Base-by-base conservation (phyloP, 2,888 invertebrate species). In the Panopea generosa region DNA sequence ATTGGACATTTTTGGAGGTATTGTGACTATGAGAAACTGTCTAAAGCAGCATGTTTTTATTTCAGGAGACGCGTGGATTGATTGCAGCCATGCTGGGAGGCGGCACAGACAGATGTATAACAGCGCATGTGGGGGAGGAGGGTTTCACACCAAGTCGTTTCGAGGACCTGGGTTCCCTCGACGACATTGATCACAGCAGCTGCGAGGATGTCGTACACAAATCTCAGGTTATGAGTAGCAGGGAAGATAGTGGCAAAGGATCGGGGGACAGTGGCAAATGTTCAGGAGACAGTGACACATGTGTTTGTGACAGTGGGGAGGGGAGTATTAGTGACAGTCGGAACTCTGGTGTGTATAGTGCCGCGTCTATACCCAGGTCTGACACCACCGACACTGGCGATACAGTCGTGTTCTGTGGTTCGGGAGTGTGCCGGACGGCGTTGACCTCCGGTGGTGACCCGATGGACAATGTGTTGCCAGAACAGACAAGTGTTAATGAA, bases 21-120 rank as follows among this genome's bases (percentile, higher is more conserved):
- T n/a, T n/a, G n/a, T n/a, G n/a, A n/a, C n/a, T n/a, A n/a, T n/a
- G n/a, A n/a, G n/a, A n/a, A n/a, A n/a, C n/a, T n/a, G n/a, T n/a
- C n/a, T n/a, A n/a, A n/a, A n/a, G n/a, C n/a, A n/a, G n/a, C n/a
- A 11, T 33, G 33, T 20, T 40, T 56, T 2, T 20, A 18, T 80
- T 82, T 6, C 68, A 86, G 86, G 85, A 87, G 66, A 82, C 77
- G 2, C 65, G 82, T 18, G 84, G 83, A 16, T 62, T 87, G 55
- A 83, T 87, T 7, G 87, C 83, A 1, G 84, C 83, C 26, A 85
- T 87, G 85, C 45, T 86, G 57, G 74, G 80, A 18, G 83, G 83
- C 16, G 73, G 76, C 45, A 75, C 74, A 33, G 79, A 77, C 27
- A 27, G 43, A 33, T 77, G 77, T 53, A 38, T 77, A 29, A 71